Base-by-base conservation (phyloP, 2,113 vertebrate genomes). In the Delphinapterus leucas region DNA sequence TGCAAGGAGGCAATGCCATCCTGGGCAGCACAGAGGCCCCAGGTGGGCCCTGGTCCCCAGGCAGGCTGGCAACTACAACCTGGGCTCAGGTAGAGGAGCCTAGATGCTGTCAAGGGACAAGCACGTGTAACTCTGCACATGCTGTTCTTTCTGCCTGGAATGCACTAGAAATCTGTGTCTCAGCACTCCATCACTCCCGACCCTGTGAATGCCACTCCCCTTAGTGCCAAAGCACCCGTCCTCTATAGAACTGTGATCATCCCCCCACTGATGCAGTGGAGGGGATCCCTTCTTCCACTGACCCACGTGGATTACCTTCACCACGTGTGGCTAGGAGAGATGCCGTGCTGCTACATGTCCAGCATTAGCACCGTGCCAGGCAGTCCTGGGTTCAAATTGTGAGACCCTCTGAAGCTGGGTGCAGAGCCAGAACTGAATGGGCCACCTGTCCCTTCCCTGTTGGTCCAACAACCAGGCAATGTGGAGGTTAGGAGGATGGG, bases 261-360 rank as follows among this genome's bases (percentile, higher is more conserved):
- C 18, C 26, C 6, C 6, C 18, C 33, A 47, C 53, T n/a, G 6
- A 4, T 33, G 55, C 23, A 0, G 53, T 5, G 1, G 6, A 53
- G 11, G 41, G 41, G 36, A 8, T 6, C 71, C 55, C 38, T 80
- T 36, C 61, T 81, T 33, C 26, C 31, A 47, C 10, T 71, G 65
- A 88, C 41, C 25, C 53, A 12, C 11, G 33, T 71, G 13, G 23
- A 53, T 13, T 17, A 33, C 74, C 41, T 88, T 80, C 60, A 68
- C 33, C 53, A 60, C 9, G 71, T 0, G 0, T 0, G 0, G 36
- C 38, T n/a, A 4, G 25, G 31, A 36, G 28, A 8, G 47, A 15
- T n/a, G 77, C 21, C 13, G 12, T 20, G 9, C 73, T 3, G 9
- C 53, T 11, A 8, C 17, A 3, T 1, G 8, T 12, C 36, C 18